These are phyloP conservation scores for Eupleurogrammus muticus DNA, from an alignment of 2,797 vertebrate genomes.

Conservation along the genomic window DNA sequence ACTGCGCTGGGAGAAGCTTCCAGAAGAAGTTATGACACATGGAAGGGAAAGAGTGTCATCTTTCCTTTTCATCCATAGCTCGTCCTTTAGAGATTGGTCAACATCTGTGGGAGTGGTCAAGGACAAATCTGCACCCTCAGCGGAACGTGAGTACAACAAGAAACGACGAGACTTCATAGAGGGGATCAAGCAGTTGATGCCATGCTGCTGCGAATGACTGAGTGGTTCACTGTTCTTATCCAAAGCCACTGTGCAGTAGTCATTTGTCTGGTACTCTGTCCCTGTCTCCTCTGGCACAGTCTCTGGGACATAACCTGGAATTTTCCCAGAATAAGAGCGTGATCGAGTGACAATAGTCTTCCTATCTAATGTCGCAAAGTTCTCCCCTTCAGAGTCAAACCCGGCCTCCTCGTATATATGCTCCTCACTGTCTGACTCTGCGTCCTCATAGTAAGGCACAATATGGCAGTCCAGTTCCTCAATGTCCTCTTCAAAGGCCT, in stretches of 20 bases:
- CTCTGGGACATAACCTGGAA: slow-evolving; percentile 93
- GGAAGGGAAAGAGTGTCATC: slow-evolving; percentile 92
- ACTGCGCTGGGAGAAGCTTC: slow-evolving; percentile 94
- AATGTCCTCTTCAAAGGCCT: slow-evolving; percentile 88
- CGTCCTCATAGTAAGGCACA: slow-evolving; percentile 86
- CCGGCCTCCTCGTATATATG: slow-evolving; percentile 88
- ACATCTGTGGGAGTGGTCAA: slow-evolving; percentile 81
- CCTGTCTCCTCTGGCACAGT: slow-evolving; percentile 95
- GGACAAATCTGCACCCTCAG: slow-evolving; percentile 88
- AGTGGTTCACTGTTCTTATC: slow-evolving; percentile 75
- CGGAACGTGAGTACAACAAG: slow-evolving; percentile 90
- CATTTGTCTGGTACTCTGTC: slow-evolving; percentile 83
- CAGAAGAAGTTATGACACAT: slow-evolving; percentile 92
- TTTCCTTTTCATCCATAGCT: slow-evolving; percentile 85
- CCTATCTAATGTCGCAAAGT: slow-evolving; percentile 85
- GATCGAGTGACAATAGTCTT: slow-evolving; percentile 90
- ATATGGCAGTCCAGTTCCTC: slow-evolving; percentile 88
- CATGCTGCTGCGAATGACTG: slow-evolving; percentile 76
- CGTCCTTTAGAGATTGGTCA: slow-evolving; percentile 77
- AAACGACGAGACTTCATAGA: slow-evolving; percentile 88
- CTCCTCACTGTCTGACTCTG: slow-evolving; percentile 85
- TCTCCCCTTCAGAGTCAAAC: slow-evolving; percentile 86
- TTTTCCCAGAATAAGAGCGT: slow-evolving; percentile 94
- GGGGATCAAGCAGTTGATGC: slow-evolving; percentile 79
- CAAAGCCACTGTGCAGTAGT: slow-evolving; percentile 82